Conservation (phyloP, 1,140 invertebrate species). For the Camponotus pennsylvanicus region DNA sequence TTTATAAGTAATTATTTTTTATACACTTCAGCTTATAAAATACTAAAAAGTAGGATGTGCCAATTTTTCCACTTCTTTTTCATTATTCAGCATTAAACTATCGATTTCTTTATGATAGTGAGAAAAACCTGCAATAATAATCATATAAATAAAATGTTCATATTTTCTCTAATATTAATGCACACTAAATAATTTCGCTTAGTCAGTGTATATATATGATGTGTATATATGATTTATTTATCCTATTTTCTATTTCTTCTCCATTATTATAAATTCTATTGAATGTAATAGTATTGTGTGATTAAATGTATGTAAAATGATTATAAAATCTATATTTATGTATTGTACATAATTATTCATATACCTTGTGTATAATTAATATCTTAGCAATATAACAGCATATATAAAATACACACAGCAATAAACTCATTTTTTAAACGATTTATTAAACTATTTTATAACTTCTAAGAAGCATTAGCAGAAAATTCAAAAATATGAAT, state of each 20-base stretch:
- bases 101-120: slow-evolving; percentile 65
- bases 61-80: slow-evolving; percentile 41
- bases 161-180: slow-evolving; percentile 28
- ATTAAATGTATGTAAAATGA: slow-evolving; percentile 25
- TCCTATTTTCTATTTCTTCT: slow-evolving; percentile 14
- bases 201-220: background rate
- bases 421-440: too few species aligned
- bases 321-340: slow-evolving; percentile 12
- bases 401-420: too few species aligned
- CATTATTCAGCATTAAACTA: slow-evolving; percentile 51
- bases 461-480: too few species aligned
- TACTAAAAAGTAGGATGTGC: background rate
- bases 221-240: too few species aligned
- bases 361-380: too few species aligned
- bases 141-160: slow-evolving; percentile 49
- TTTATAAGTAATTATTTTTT: background rate
- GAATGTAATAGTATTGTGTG: background rate
- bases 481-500: too few species aligned
- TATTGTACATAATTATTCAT: background rate
- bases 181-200: background rate
- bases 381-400: too few species aligned
- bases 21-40: background rate
- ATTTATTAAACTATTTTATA: too few species aligned
- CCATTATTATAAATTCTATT: slow-evolving; percentile 6
- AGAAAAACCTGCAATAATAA: slow-evolving; percentile 78